A percentile compares a stretch with the other conserved stretches of the same genome.
Conservation (phyloP, 2,113 vertebrate genomes). For the Nycticebus coucang region DNA sequence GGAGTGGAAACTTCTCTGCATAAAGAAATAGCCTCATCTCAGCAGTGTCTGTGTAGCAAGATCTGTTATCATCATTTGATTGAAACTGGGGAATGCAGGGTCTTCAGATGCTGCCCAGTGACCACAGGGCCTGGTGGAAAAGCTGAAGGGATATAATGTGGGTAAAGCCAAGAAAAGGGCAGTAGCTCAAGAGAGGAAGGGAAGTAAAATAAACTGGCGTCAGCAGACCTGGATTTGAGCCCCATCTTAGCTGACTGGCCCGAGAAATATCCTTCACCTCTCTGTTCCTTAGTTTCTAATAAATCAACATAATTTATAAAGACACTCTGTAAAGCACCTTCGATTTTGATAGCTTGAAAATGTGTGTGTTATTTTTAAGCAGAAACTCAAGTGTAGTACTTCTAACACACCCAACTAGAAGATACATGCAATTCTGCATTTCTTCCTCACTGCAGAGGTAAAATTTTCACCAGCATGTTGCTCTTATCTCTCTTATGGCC, state of each 20-base stretch:
- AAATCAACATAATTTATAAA: constrained; percentile 1
- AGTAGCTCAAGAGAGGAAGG: neutral
- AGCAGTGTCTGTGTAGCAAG: neutral
- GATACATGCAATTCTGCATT: constrained; percentile 15
- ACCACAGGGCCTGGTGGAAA: neutral
- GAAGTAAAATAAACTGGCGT: neutral
- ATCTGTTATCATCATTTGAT: neutral
- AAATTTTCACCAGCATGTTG: constrained; percentile 3
- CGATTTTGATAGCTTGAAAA: constrained; percentile 23
- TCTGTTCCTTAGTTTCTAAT: neutral
- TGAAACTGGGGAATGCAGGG: neutral
- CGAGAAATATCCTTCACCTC: neutral
- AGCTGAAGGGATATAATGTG: neutral
- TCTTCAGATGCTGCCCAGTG: neutral
- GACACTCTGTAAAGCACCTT: neutral
- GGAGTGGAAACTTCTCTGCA: neutral
- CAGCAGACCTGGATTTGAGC: neutral
- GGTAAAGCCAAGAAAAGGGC: neutral
- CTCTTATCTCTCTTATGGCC: neutral
- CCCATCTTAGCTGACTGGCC: neutral
- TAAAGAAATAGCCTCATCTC: neutral
- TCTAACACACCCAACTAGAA: constrained; percentile 34
- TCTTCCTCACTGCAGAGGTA: neutral
- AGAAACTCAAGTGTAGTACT: constrained; percentile 44
- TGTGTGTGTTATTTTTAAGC: constrained; percentile 29